phyloP scores from a whole-genome alignment of 1,140 invertebrate species.

The Scaptomyza pallida region DNA sequence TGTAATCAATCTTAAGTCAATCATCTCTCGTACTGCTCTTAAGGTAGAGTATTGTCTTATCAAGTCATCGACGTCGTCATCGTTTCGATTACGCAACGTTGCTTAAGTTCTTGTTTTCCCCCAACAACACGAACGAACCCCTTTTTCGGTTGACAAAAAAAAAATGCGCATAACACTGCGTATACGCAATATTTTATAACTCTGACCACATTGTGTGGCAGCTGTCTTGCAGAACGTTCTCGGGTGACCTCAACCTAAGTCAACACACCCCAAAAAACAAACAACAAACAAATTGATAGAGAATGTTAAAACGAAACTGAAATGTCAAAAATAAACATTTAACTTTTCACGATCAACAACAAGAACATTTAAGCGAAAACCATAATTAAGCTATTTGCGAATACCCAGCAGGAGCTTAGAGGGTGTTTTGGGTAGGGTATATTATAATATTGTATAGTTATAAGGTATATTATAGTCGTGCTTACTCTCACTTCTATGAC shows the following conservation, averaged over 20 bases:
- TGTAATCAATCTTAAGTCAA: too few relatives aligned
- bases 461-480: neutral
- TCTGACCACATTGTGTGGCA: conserved; percentile 24
- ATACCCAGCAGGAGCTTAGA: neutral
- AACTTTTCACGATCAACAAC: conserved; percentile 40
- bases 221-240: conserved; percentile 2
- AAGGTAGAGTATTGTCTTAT: conserved; percentile 4
- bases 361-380: conserved; percentile 10
- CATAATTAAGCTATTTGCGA: conserved; percentile 22
- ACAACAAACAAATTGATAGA: conserved; percentile 2
- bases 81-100: conserved; percentile 68
- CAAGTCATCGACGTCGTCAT: conserved; percentile 10
- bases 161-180: conserved; percentile 57
- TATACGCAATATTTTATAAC: conserved; percentile 74
- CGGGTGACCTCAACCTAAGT: conserved; percentile 62
- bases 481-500: neutral
- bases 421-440: conserved; percentile 1
- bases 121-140: conserved; percentile 26
- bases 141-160: conserved; percentile 41
- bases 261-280: conserved; percentile 36
- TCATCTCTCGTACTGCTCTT: too few relatives aligned
- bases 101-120: conserved; percentile 47
- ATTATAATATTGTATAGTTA: too few relatives aligned
- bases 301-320: neutral
- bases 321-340: conserved; percentile 20